Percentiles rank a stretch among this genome's conserved stretches.
Conservation (phyloP, 2,113 vertebrate genomes). For the Dryoscopus gambensis region DNA sequence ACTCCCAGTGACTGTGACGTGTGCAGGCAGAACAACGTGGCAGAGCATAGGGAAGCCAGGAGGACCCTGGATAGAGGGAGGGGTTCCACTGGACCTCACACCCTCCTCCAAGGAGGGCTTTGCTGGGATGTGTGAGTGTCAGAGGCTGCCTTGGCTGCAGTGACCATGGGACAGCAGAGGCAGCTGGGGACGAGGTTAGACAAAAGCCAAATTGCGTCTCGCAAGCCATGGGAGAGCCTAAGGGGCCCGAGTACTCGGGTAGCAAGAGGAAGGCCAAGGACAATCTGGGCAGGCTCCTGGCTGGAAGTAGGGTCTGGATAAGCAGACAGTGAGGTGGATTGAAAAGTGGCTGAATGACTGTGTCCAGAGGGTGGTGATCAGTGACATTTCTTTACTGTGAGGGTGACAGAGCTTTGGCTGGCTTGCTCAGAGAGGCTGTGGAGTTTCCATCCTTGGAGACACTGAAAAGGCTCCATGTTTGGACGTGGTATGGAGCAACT, state of each 20-base stretch:
- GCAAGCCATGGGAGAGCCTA: not conserved
- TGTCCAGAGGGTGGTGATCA: not conserved
- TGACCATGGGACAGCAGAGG: no score
- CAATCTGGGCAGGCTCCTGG: not conserved
- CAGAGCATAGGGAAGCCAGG: not conserved
- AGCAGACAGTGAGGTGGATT: not conserved
- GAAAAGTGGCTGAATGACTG: not conserved
- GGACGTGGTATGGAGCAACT: not conserved
- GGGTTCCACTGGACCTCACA: not conserved
- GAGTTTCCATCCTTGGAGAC: not conserved
- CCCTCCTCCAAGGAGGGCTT: not conserved
- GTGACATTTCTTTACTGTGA: not conserved
- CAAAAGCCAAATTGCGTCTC: not conserved
- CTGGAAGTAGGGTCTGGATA: not conserved
- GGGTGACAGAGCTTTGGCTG: not conserved
- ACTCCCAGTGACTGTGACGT: accelerated
- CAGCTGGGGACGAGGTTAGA: not conserved
- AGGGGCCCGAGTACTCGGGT: not conserved
- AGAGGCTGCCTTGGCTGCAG: not conserved
- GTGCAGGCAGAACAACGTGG: not conserved
- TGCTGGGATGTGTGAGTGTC: not conserved
- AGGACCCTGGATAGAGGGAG: no score
- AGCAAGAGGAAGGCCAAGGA: not conserved
- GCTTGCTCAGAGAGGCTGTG: not conserved
- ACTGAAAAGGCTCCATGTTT: not conserved